A percentile compares a stretch with the other conserved stretches of the same genome.
These are phyloP conservation scores for Chrysaora quinquecirrha DNA, from an alignment of 30 jellyfish, hydroid and myxozoan species.

Conservation along the genomic window DNA sequence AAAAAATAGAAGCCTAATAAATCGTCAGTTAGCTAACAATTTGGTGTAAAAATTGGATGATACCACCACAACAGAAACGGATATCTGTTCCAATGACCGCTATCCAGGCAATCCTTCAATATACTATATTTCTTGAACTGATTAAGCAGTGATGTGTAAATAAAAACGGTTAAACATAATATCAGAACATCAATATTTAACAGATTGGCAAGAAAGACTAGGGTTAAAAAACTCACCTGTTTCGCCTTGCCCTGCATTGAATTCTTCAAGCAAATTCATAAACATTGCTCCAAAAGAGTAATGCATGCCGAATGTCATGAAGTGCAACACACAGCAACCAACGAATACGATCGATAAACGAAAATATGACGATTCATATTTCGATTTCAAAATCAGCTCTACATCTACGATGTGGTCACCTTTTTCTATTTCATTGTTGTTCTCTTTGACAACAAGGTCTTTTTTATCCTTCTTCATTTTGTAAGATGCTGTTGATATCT, in stretches of 20 bases:
- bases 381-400: conserved; percentile 10
- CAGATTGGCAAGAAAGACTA: too few relatives aligned
- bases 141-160: too few relatives aligned
- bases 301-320: conserved; percentile 95
- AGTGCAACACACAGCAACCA: conserved; percentile 73
- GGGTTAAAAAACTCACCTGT: conserved; percentile 90
- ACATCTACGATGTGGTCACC: conserved; percentile 7
- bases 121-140: too few relatives aligned
- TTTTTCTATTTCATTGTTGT: background rate
- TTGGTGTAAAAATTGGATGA: too few relatives aligned
- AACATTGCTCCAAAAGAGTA: conserved; percentile 93
- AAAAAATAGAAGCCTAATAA: too few relatives aligned
- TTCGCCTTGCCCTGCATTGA: conserved; percentile 85
- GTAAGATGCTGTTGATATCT: background rate
- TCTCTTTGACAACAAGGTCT: background rate
- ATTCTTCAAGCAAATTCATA: conserved; percentile 68
- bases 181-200: too few relatives aligned
- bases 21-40: too few relatives aligned
- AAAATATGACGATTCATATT: conserved; percentile 27
- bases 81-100: too few relatives aligned
- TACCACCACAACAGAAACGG: too few relatives aligned
- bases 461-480: background rate
- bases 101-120: too few relatives aligned
- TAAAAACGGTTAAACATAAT: too few relatives aligned
- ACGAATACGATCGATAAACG: conserved; percentile 68